A percentile compares a stretch with the other conserved stretches of the same genome.
Evolutionary conservation across 2,888 invertebrate species (phyloP).

Genomic region (Drosophila prostipennis): DNA sequence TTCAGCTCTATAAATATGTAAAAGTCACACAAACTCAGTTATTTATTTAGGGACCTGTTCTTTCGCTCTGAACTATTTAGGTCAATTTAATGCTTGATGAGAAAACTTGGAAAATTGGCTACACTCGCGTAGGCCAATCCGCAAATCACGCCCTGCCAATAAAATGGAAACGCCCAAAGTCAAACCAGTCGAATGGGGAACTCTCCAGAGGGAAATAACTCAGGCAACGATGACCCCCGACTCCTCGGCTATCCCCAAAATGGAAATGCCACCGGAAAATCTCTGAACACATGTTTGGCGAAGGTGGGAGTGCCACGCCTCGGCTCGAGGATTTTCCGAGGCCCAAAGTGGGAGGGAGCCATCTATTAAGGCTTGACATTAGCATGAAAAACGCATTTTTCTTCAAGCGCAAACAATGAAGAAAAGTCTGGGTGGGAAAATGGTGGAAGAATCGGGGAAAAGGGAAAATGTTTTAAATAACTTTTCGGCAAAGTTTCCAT

Average conservation of each 20-base stretch:
- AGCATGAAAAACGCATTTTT: constrained; percentile 79
- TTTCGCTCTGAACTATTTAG: constrained; percentile 3
- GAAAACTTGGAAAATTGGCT: constrained; percentile 17
- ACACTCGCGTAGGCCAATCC: not conserved
- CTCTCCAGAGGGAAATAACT: constrained; percentile 73
- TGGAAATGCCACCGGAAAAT: constrained; percentile 67
- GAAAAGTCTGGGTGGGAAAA: constrained; percentile 14
- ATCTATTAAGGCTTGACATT: constrained; percentile 77
- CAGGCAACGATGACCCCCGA: constrained; percentile 32
- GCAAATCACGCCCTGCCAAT: constrained; percentile 14
- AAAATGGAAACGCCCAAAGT: constrained; percentile 4
- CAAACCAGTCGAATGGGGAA: constrained; percentile 49
- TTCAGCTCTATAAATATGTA: no score
- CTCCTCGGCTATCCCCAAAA: constrained; percentile 47
- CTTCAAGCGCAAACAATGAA: constrained; percentile 54
- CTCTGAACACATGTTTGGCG: constrained; percentile 66
- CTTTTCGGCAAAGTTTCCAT: constrained; percentile 35
- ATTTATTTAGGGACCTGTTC: no score
- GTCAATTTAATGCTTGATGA: constrained; percentile 10
- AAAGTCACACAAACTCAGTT: not conserved
- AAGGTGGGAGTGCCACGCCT: constrained; percentile 10
- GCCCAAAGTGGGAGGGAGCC: constrained; percentile 10
- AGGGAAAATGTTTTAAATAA: constrained; percentile 43
- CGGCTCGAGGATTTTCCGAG: constrained; percentile 8
- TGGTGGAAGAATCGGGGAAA: not conserved